Conservation (phyloP, 2,797 vertebrate genomes). For the Brachyrhaphis roseni region DNA sequence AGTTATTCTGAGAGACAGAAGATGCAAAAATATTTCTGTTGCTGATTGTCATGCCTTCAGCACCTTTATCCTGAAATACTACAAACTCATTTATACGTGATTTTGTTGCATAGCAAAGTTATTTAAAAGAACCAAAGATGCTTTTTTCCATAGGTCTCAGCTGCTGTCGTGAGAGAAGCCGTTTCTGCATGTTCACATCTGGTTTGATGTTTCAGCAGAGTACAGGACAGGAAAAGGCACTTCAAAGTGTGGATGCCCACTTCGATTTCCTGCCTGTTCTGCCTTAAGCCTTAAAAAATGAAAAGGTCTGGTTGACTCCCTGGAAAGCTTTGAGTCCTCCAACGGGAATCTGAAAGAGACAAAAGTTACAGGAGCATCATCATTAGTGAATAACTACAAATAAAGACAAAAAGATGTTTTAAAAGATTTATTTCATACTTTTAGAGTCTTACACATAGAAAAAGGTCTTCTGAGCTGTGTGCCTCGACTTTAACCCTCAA, state of each 20-base stretch:
- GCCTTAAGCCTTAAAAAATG: conserved; percentile 58
- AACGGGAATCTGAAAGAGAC: conserved; percentile 60
- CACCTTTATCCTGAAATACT: conserved; percentile 25
- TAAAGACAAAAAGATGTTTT: neutral
- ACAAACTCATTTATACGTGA: conserved; percentile 23
- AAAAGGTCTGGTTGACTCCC: conserved; percentile 50
- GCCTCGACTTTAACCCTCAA: conserved; percentile 63
- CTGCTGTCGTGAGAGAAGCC: conserved; percentile 20
- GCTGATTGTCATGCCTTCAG: conserved; percentile 5
- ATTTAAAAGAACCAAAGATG: conserved; percentile 44
- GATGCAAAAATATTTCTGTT: conserved; percentile 10
- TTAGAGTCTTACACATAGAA: conserved; percentile 52
- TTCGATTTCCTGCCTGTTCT: conserved; percentile 61
- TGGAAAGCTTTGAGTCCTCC: conserved; percentile 50
- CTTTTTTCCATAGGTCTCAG: conserved; percentile 40
- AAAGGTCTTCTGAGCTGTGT: conserved; percentile 33
- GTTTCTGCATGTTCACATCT: conserved; percentile 52
- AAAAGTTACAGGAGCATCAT: neutral
- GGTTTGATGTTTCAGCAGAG: conserved; percentile 60
- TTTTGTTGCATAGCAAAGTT: conserved; percentile 29
- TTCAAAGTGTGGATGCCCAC: conserved; percentile 70
- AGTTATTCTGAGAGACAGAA: conserved; percentile 23
- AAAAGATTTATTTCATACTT: neutral
- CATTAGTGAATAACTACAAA: neutral
- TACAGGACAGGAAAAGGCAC: conserved; percentile 73